Conservation (phyloP, 2,797 vertebrate species). For the Sebastes vulpes region DNA sequence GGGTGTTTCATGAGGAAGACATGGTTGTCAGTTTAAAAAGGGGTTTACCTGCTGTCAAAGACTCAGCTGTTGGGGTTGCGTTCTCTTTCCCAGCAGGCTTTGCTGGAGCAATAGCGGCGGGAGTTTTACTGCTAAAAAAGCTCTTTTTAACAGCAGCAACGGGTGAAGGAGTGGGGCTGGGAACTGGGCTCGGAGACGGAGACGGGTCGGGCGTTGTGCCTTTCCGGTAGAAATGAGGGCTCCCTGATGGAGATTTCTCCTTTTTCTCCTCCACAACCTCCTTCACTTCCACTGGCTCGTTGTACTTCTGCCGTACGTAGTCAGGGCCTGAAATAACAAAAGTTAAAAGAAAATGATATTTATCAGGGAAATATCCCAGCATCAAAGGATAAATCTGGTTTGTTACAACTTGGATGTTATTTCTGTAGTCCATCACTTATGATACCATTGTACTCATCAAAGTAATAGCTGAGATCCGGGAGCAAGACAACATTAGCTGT, state of each 20-base stretch:
- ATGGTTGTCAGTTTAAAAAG: not conserved
- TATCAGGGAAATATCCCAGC: not conserved
- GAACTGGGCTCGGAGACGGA: constrained; percentile 87
- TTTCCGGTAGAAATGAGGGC: constrained; percentile 97
- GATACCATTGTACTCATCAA: not conserved
- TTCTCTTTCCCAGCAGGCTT: constrained; percentile 83
- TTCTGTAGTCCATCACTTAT: not conserved
- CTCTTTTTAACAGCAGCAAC: constrained; percentile 78
- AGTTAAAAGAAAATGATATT: not conserved
- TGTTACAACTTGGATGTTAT: not conserved
- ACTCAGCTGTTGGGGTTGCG: constrained; percentile 79
- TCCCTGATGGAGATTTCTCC: constrained; percentile 91
- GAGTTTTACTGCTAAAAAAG: constrained; percentile 25
- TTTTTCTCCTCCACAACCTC: constrained; percentile 93
- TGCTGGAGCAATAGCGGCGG: constrained; percentile 36
- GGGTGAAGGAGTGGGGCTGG: constrained; percentile 87
- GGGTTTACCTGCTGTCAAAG: constrained; percentile 64
- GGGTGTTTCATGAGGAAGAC: not conserved
- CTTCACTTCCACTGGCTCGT: constrained; percentile 90
- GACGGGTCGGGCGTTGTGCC: constrained; percentile 92
- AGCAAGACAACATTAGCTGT: not conserved
- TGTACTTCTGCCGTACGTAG: constrained; percentile 94
- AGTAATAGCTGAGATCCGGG: not conserved
- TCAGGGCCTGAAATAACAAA: constrained; percentile 88
- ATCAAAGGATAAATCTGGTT: not conserved